Evolutionary conservation across 2,113 vertebrate genomes (phyloP), one percentile per base, ranked within the genome.

Genomic region (Oreochromis spilurus): DNA sequence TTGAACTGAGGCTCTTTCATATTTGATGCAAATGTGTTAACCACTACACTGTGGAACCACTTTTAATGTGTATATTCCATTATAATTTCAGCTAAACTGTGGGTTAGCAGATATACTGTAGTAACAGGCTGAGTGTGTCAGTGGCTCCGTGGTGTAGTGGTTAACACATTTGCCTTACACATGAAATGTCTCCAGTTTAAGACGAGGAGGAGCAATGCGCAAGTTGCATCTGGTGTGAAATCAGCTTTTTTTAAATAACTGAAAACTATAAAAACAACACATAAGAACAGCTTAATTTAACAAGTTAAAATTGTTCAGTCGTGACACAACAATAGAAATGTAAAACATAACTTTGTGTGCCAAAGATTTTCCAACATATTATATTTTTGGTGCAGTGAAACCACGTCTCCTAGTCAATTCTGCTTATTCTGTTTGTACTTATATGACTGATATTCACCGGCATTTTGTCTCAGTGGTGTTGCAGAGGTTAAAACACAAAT

Each of bases 171-270:
- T 40, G 34, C 34, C 34, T 8, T 36, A 36, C 38, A 40, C 38
- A 50, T 48, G 16, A 48, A 17, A 50, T 50, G 7, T 17, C 48
- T 16, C 1, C 16, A 50, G 48, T 50, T 50, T 16, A 40, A 67
- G 2, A 13, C 6, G 2, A 40, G 6, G 2, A 67, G n/a, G 36
- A 14, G 1, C 36, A 19, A 62, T 19, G 58, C 0, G 16, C 2
- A 19, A 38, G 31, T 36, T 12, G 17, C 31, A 38, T 65, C 2
- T 12, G 17, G 10, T 3, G 31, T 10, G 17, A 65, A 60, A 60
- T 60, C 29, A 19, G 29, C 16, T 34, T 19, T 60, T 58, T 3
- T 58, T 12, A n/a, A 36, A 9, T 62, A 31, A 36, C 3, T 62
- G 9, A 36, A 36, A 62, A 62, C 31, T 17, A 5, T 58, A 57